These are phyloP conservation scores for Enteromius viviparus DNA, from an alignment of 2,797 vertebrate species.

Conservation along the genomic window DNA sequence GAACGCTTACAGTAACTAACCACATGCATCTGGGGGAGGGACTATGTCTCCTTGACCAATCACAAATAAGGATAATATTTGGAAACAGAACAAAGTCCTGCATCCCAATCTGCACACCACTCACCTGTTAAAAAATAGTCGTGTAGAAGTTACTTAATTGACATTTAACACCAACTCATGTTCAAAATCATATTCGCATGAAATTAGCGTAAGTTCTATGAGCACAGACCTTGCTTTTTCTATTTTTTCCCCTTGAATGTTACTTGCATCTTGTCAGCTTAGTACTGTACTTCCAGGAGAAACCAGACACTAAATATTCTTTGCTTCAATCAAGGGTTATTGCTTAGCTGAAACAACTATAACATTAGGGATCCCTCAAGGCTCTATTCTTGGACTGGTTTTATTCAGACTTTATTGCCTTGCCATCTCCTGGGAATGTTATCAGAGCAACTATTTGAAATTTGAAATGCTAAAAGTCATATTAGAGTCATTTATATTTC, in stretches of 20 bases:
- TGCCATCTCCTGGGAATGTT: constrained; percentile 10
- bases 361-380: constrained; percentile 17
- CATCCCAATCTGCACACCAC: too few relatives aligned
- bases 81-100: too few relatives aligned
- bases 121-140: background rate
- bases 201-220: background rate
- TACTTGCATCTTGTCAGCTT: background rate
- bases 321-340: constrained; percentile 21
- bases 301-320: background rate
- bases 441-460: constrained; percentile 23
- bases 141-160: background rate
- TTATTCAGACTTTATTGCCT: constrained; percentile 27
- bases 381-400: constrained; percentile 23
- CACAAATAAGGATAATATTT: background rate
- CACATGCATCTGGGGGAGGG: background rate
- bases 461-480: constrained; percentile 20
- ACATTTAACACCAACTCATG: background rate
- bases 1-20: background rate
- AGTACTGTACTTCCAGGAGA: background rate
- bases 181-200: background rate
- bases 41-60: background rate
- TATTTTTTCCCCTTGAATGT: background rate
- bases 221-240: too few relatives aligned
- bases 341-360: constrained; percentile 17
- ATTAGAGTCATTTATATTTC: constrained; percentile 28